These are phyloP conservation scores for Scaptomyza polygonia DNA, from an alignment of 2,888 invertebrate genomes.

Conservation along the genomic window DNA sequence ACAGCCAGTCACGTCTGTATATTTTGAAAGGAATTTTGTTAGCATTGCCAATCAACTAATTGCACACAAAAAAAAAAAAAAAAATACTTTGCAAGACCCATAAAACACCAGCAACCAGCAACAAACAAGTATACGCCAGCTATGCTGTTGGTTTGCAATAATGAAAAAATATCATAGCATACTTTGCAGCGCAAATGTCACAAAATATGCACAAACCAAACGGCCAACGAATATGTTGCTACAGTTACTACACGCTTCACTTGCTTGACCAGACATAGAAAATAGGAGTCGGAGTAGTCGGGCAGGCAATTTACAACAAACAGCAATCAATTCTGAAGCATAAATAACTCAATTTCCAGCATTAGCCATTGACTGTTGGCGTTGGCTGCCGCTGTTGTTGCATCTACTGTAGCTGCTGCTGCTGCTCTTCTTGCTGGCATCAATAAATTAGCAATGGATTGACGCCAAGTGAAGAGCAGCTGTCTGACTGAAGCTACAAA, in stretches of 20 bases:
- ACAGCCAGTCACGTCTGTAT: not conserved
- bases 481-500: constrained; percentile 21
- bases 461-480: constrained; percentile 20
- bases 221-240: not conserved
- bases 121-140: not conserved
- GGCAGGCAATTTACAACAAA: constrained; percentile 60
- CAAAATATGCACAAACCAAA: constrained; percentile 1
- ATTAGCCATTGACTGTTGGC: constrained; percentile 38
- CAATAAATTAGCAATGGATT: constrained; percentile 62
- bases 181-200: constrained; percentile 9
- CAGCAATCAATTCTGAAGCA: constrained; percentile 75
- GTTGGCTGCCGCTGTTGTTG: constrained; percentile 1
- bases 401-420: not conserved
- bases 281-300: not conserved
- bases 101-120: not conserved
- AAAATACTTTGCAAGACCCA: not conserved
- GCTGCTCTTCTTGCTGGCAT: constrained; percentile 36
- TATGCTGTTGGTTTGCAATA: not conserved
- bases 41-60: no score
- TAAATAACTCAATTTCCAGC: constrained; percentile 76
- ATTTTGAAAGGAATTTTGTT: not conserved
- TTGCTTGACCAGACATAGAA: constrained; percentile 18
- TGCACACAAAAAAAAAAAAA: no score
- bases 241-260: constrained; percentile 16
- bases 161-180: constrained; percentile 9